Evolutionary conservation across 2,797 vertebrate genomes (phyloP).

Genomic region (Echeneis naucrates): DNA sequence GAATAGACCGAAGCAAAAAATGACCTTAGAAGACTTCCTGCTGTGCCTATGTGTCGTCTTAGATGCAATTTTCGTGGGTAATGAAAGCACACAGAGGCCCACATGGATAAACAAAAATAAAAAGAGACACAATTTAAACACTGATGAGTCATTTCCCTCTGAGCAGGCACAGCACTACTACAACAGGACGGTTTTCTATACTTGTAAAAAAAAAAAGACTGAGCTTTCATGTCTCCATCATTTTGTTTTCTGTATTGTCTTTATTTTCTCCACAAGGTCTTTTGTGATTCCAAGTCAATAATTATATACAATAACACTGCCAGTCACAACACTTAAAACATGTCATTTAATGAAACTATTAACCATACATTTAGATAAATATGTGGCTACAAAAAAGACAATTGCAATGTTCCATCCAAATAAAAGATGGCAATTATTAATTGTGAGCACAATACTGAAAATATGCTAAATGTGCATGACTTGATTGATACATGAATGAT

Average conservation of each 20-base stretch:
- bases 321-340: background rate
- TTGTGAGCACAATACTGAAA: background rate
- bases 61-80: slow-evolving; percentile 6
- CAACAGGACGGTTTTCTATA: background rate
- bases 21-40: background rate
- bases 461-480: background rate
- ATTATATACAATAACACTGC: background rate
- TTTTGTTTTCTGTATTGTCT: background rate
- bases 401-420: background rate
- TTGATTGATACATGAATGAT: background rate
- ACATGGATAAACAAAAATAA: slow-evolving; percentile 7
- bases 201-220: background rate
- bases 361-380: background rate
- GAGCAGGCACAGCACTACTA: slow-evolving; percentile 6
- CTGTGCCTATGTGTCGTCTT: background rate
- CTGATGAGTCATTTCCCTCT: slow-evolving; percentile 29
- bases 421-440: background rate
- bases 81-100: background rate
- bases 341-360: background rate
- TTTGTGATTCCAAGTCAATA: background rate
- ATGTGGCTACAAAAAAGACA: background rate
- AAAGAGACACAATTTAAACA: background rate
- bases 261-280: background rate
- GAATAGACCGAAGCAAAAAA: background rate
- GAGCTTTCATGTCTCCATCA: background rate